A percentile compares a stretch with the other conserved stretches of the same genome.
These are phyloP conservation scores for Poecilus cupreus DNA, from an alignment of 2,888 invertebrate species.

Conservation along the genomic window DNA sequence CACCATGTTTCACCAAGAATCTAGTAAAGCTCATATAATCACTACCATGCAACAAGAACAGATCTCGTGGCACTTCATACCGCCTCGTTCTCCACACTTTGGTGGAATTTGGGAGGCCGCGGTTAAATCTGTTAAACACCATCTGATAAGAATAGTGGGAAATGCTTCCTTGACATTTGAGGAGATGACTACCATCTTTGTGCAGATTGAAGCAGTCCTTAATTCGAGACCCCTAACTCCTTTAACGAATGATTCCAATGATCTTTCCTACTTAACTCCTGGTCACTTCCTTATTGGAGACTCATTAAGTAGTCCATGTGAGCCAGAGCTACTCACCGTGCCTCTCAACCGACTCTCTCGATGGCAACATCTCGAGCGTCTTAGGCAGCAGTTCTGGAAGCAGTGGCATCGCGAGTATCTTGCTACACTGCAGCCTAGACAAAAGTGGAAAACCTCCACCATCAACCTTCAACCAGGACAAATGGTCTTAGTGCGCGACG, in stretches of 20 bases:
- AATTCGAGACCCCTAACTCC: constrained; percentile 61
- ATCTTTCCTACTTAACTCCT: constrained; percentile 56
- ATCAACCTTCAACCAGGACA: neutral
- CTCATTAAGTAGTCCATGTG: constrained; percentile 28
- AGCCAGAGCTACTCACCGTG: constrained; percentile 37
- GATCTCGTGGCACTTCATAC: constrained; percentile 64
- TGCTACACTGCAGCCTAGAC: neutral
- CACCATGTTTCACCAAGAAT: neutral
- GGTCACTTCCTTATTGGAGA: constrained; percentile 60
- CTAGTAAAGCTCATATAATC: neutral
- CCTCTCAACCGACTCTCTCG: constrained; percentile 54
- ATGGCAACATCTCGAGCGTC: constrained; percentile 59
- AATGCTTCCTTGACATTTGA: constrained; percentile 62
- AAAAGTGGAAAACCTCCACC: neutral
- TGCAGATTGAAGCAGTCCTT: constrained; percentile 59
- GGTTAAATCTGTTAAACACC: constrained; percentile 64
- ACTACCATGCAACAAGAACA: neutral
- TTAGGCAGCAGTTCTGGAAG: constrained; percentile 60
- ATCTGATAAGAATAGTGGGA: constrained; percentile 50
- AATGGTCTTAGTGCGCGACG: neutral
- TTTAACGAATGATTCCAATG: constrained; percentile 60
- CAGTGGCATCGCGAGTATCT: constrained; percentile 61
- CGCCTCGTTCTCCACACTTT: constrained; percentile 63
- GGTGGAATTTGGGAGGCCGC: constrained; percentile 65
- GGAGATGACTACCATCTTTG: constrained; percentile 60